Conservation (phyloP, 2,797 vertebrate species). For the Channa striata region DNA sequence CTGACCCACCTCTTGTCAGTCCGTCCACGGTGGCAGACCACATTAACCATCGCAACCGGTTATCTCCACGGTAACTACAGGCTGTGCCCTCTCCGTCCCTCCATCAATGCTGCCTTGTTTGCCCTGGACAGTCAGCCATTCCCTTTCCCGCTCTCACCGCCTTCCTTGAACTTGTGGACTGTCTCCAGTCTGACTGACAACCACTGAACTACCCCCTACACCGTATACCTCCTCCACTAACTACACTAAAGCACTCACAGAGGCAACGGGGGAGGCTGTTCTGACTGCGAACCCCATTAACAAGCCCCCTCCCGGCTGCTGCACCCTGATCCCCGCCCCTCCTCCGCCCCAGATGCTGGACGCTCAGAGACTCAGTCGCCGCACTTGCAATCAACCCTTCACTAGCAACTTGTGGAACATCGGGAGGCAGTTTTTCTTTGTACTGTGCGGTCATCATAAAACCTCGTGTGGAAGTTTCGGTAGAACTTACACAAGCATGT, state of each 20-base stretch:
- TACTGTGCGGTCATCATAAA: conserved; percentile 65
- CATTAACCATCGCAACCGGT: conserved; percentile 58
- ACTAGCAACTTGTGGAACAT: conserved; percentile 67
- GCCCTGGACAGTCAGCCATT: conserved; percentile 48
- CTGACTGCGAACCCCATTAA: conserved; percentile 59
- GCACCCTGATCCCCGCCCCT: conserved; percentile 28
- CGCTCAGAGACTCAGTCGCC: conserved; percentile 74
- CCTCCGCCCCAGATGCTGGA: conserved; percentile 65
- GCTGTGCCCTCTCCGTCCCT: conserved; percentile 60
- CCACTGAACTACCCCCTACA: conserved; percentile 60
- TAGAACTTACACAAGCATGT: conserved; percentile 69
- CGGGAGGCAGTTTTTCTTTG: conserved; percentile 64
- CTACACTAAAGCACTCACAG: conserved; percentile 87
- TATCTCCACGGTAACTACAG: conserved; percentile 71
- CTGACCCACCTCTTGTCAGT: conserved; percentile 55
- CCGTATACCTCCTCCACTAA: conserved; percentile 80
- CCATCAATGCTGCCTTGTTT: conserved; percentile 31
- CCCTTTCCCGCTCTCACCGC: conserved; percentile 48
- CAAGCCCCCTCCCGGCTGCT: conserved; percentile 27
- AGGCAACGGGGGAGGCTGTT: conserved; percentile 70
- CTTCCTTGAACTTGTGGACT: conserved; percentile 46
- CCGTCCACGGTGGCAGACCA: conserved; percentile 57
- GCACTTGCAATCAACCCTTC: conserved; percentile 74
- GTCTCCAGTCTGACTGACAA: conserved; percentile 54
- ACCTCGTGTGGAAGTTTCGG: conserved; percentile 74